Evolutionary conservation across 2,888 invertebrate species (phyloP).

Genomic region (Sarcophaga caerulescens): DNA sequence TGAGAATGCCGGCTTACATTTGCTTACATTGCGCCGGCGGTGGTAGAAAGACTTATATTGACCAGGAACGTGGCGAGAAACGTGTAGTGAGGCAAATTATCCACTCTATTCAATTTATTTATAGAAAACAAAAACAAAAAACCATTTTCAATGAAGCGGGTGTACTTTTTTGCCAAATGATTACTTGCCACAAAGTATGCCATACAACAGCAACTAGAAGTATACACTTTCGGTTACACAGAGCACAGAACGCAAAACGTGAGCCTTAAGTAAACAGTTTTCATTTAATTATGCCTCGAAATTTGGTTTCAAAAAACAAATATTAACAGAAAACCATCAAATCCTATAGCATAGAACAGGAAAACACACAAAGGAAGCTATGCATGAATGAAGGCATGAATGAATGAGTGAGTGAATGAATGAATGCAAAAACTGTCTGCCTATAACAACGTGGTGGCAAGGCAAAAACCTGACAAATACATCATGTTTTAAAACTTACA

Average conservation of each 20-base stretch:
- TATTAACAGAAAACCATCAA: conserved; percentile 46
- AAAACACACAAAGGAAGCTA: conserved; percentile 9
- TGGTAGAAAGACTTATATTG: conserved; percentile 36
- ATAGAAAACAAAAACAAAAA: conserved; percentile 21
- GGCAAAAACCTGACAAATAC: conserved; percentile 64
- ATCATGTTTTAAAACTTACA: conserved; percentile 57
- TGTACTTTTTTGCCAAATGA: background rate
- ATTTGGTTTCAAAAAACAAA: conserved; percentile 78
- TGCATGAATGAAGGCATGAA: conserved; percentile 41
- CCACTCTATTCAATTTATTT: background rate
- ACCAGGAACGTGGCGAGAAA: background rate
- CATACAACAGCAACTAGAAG: conserved; percentile 2
- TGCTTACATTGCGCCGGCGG: background rate
- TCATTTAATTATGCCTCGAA: conserved; percentile 79
- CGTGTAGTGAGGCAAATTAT: background rate
- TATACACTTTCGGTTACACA: conserved; percentile 16
- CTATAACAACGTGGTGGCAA: background rate
- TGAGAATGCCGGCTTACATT: conserved; percentile 26
- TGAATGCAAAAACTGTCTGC: background rate
- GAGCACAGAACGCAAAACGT: conserved; percentile 70
- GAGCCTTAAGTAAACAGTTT: conserved; percentile 79
- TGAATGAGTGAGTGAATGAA: conserved; percentile 42
- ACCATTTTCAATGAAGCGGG: conserved; percentile 60
- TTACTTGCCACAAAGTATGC: conserved; percentile 3
- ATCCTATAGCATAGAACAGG: conserved; percentile 15